phyloP scores from a whole-genome alignment of 2,888 invertebrate species.

The Sinohyriopsis cumingii region DNA sequence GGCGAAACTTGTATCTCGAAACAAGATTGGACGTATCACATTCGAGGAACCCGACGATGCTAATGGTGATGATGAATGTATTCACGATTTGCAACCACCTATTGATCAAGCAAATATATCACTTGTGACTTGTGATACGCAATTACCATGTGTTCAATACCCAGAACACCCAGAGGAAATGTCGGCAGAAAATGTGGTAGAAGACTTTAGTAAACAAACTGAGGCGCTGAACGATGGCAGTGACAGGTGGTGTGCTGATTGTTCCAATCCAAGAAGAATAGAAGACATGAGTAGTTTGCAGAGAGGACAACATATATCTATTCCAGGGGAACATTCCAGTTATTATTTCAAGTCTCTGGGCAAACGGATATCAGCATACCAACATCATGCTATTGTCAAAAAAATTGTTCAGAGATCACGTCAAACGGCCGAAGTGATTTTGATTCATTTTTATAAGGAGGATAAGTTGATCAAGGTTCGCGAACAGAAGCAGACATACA shows the following conservation, averaged over 20 bases:
- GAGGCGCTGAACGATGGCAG: background rate
- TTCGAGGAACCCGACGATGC: too few relatives aligned
- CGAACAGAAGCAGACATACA: background rate
- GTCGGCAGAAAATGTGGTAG: background rate
- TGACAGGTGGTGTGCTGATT: conserved; percentile 9
- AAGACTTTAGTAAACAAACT: background rate
- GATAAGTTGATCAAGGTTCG: conserved; percentile 1
- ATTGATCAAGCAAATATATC: too few relatives aligned
- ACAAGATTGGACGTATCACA: too few relatives aligned
- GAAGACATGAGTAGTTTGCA: conserved; percentile 1
- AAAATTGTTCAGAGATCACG: conserved; percentile 1
- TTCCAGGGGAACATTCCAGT: conserved; percentile 7
- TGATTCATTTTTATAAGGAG: conserved; percentile 9
- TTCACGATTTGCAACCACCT: too few relatives aligned
- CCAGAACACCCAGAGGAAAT: too few relatives aligned
- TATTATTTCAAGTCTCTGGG: background rate
- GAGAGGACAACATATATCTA: conserved; percentile 12
- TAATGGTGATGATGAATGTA: too few relatives aligned
- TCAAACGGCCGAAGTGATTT: conserved; percentile 2
- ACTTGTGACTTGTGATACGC: too few relatives aligned
- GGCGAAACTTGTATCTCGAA: too few relatives aligned
- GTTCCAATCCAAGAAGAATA: conserved; percentile 8
- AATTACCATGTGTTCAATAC: too few relatives aligned
- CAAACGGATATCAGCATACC: conserved; percentile 5
- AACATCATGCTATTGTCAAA: conserved; percentile 18